Evolutionary conservation across 2,797 vertebrate species (phyloP).

Genomic region (Malacoctenus gilli): DNA sequence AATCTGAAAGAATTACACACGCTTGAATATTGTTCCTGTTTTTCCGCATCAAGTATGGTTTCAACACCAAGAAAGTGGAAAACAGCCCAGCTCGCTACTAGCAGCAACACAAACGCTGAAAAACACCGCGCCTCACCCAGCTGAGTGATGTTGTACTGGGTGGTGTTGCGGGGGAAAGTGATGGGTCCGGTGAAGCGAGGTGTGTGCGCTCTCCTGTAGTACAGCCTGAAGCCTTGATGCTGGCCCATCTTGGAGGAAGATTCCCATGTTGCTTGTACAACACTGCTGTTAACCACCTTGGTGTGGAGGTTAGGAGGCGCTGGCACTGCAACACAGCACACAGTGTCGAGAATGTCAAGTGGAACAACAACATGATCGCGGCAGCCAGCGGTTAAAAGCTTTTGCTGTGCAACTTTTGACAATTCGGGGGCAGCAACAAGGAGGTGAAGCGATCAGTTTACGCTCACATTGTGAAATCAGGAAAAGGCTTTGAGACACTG

Average conservation of each 20-base stretch:
- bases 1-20: too few relatives aligned
- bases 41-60: too few relatives aligned
- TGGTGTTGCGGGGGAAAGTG: slow-evolving; percentile 85
- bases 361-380: slow-evolving; percentile 5
- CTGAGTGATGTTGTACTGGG: slow-evolving; percentile 90
- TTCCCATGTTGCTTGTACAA: slow-evolving; percentile 91
- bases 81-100: neutral
- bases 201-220: slow-evolving; percentile 88
- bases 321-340: slow-evolving; percentile 84
- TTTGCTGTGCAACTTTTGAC: too few relatives aligned
- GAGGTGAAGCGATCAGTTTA: too few relatives aligned
- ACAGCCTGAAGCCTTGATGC: slow-evolving; percentile 92
- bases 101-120: neutral
- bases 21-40: too few relatives aligned
- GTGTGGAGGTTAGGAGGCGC: slow-evolving; percentile 89
- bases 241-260: slow-evolving; percentile 91
- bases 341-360: slow-evolving; percentile 5
- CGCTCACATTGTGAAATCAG: neutral
- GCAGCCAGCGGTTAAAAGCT: too few relatives aligned
- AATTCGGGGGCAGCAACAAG: too few relatives aligned
- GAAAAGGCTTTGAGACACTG: too few relatives aligned
- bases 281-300: slow-evolving; percentile 88
- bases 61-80: neutral
- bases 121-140: slow-evolving; percentile 84
- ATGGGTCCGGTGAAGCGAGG: slow-evolving; percentile 87